Evolutionary conservation across 2,888 invertebrate species (phyloP).

Genomic region (Leucoma salicis): DNA sequence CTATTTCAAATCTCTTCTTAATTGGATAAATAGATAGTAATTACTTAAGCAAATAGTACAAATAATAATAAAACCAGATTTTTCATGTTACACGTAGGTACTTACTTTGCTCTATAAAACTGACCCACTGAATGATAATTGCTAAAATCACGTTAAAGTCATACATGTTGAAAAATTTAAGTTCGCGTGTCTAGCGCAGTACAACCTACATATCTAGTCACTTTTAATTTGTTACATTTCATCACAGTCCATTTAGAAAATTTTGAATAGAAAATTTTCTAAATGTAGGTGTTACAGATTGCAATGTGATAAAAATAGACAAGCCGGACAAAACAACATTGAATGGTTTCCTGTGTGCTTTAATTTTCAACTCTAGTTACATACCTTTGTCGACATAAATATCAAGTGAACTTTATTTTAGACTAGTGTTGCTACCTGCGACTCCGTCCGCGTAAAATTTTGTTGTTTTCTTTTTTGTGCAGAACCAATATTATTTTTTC

Average conservation of each 20-base stretch:
- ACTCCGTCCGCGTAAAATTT: no score
- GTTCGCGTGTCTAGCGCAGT: conserved; percentile 32
- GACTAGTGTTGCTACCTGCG: no score
- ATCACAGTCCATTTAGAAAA: conserved; percentile 36
- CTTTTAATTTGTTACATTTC: conserved; percentile 41
- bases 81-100: no score
- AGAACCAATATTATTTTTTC: no score
- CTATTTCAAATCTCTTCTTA: no score
- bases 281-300: neutral
- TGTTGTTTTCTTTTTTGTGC: no score
- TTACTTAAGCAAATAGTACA: no score
- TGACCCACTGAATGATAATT: conserved; percentile 6
- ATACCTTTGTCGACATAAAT: neutral
- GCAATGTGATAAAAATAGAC: neutral
- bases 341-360: neutral
- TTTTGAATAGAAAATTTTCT: conserved; percentile 10
- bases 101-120: neutral
- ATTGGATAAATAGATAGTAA: no score
- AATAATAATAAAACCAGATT: no score
- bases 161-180: conserved; percentile 4
- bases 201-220: conserved; percentile 29
- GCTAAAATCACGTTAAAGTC: neutral
- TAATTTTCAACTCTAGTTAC: neutral
- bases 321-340: neutral
- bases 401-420: neutral